A percentile compares a stretch with the other conserved stretches of the same genome.
phyloP scores from a whole-genome alignment of 2,113 vertebrate genomes.

The Microtus richardsoni region DNA sequence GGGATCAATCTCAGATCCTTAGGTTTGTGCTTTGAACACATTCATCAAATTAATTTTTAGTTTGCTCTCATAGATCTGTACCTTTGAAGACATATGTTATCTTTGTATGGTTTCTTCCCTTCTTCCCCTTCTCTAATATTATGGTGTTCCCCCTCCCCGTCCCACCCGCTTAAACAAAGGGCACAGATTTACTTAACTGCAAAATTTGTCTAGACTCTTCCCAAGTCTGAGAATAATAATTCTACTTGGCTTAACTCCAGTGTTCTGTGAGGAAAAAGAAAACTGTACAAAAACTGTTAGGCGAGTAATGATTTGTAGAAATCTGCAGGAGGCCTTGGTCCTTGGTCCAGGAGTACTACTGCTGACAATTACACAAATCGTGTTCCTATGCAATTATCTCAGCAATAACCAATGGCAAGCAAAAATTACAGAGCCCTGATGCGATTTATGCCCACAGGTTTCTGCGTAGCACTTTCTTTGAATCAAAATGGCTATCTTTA shows the following conservation, averaged over 20 bases:
- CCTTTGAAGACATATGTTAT: background rate
- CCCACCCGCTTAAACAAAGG: slow-evolving; percentile 41
- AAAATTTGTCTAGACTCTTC: slow-evolving; percentile 69
- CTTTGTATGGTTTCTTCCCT: background rate
- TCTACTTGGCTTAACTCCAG: slow-evolving; percentile 72
- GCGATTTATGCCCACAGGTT: slow-evolving; percentile 79
- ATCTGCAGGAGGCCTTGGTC: slow-evolving; percentile 78
- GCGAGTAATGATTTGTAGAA: slow-evolving; percentile 71
- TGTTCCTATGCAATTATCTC: slow-evolving; percentile 84
- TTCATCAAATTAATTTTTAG: slow-evolving; percentile 17
- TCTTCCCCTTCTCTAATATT: background rate
- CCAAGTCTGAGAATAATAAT: slow-evolving; percentile 69
- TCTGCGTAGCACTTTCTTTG: slow-evolving; percentile 80
- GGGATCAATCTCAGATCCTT: background rate
- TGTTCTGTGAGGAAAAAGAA: slow-evolving; percentile 64
- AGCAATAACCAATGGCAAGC: slow-evolving; percentile 81
- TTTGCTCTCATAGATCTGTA: slow-evolving; percentile 1
- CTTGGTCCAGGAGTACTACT: slow-evolving; percentile 77
- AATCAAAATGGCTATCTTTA: slow-evolving; percentile 82
- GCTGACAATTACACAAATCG: slow-evolving; percentile 82
- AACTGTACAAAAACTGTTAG: too few relatives aligned
- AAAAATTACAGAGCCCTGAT: slow-evolving; percentile 82
- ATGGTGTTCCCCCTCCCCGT: background rate
- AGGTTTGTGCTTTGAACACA: background rate
- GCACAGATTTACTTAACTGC: slow-evolving; percentile 42